Base-by-base conservation (phyloP, 2,888 invertebrate species). In the Syritta pipiens region DNA sequence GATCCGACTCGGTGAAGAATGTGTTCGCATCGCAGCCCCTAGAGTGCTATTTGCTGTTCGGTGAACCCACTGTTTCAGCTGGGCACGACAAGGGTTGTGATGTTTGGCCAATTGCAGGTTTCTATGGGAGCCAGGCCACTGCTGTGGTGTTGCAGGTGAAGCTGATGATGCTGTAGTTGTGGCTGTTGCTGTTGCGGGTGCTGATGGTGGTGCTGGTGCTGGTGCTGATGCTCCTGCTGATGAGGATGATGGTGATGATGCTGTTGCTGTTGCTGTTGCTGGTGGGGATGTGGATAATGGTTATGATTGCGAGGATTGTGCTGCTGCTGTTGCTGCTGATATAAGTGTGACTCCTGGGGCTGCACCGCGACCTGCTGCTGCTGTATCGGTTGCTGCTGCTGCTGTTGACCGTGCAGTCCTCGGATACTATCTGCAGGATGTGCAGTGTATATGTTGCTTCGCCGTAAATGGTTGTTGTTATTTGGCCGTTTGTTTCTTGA, bases 381-480 rank as follows among this genome's bases (percentile, higher is more conserved):
- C 19, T 67, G 65, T 32, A 62, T 69, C 40, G 49, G 62, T 24
- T 17, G 26, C 4, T 81, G 81, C 30, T 42, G 83, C 72, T 69
- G 65, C 19, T 72, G 76, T 42, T 72, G 81, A 24, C 63, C 77
- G 14, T 67, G 87, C 82, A 88, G 71, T 32, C 88, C 89, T 19
- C 88, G 86, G 83, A 88, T 88, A 63, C 88, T 88, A 71, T 88
- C 88, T 49, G 89, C 88, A 74, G 88, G 88, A 84, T 88, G 89
- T 19, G 89, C 87, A 40, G 88, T 88, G 55, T 88, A 88, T 55
- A 88, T 88, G 82, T 88, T 88, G 84, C 88, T 88, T 48, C 89
- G 83, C 65, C 89, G 84, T 82, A 88, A 83, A 83, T 88, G 88
- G 68, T 87, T 88, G 84, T 88, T 88, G 84, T 86, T 86, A 81